Conservation (phyloP, 2,113 vertebrate genomes). For the Solea solea region DNA sequence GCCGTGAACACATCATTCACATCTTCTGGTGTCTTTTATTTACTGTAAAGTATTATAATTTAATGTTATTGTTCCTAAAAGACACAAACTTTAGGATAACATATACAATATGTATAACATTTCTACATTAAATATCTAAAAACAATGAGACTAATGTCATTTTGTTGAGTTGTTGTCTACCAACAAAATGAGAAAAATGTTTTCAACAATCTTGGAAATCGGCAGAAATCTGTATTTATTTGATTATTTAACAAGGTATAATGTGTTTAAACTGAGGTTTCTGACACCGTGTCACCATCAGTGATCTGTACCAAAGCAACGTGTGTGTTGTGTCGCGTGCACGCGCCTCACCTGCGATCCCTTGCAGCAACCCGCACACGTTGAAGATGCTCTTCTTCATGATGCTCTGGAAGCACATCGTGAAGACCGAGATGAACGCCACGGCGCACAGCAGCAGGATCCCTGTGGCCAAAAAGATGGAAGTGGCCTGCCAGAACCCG, state of each 20-base stretch:
- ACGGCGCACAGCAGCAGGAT: slow-evolving; percentile 94
- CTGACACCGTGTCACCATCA: too few relatives aligned
- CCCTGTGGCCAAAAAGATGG: slow-evolving; percentile 92
- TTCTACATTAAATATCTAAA: too few relatives aligned
- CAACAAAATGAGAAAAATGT: too few relatives aligned
- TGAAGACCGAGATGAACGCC: slow-evolving; percentile 95
- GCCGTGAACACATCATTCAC: too few relatives aligned
- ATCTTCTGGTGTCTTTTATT: too few relatives aligned
- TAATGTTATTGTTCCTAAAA: background rate
- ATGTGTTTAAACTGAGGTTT: too few relatives aligned
- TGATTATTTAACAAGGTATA: too few relatives aligned
- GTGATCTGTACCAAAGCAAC: background rate
- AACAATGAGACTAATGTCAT: too few relatives aligned
- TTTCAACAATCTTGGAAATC: too few relatives aligned
- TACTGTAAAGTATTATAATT: background rate
- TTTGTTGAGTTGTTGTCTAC: too few relatives aligned
- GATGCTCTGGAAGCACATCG: slow-evolving; percentile 97
- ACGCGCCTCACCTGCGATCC: slow-evolving; percentile 91
- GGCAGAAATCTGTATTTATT: too few relatives aligned
- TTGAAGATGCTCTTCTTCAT: slow-evolving; percentile 99
- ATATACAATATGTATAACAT: background rate
- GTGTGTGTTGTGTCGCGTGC: background rate
- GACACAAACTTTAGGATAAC: background rate
- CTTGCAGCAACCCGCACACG: slow-evolving; percentile 96
- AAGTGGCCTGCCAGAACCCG: slow-evolving; percentile 97